phyloP scores from a whole-genome alignment of 2,113 vertebrate species.

The Seriola rivoliana region DNA sequence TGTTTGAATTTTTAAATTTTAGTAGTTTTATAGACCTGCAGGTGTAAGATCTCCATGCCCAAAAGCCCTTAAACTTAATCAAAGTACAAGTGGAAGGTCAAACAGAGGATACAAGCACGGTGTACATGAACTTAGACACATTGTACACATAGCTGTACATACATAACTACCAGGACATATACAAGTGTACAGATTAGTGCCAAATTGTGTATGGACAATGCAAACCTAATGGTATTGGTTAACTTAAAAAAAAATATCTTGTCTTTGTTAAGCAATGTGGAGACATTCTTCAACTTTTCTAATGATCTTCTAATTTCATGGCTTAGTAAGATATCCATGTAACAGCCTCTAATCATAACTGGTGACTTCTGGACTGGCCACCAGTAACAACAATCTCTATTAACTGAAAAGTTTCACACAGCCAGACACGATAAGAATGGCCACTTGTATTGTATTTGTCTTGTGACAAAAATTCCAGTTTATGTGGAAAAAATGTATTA shows the following conservation, averaged over 20 bases:
- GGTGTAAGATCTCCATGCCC: not conserved
- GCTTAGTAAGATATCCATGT: not conserved
- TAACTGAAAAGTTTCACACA: not conserved
- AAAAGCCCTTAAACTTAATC: not conserved
- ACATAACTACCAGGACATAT: not conserved
- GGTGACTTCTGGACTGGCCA: not conserved
- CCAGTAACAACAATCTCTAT: not conserved
- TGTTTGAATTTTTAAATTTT: not conserved
- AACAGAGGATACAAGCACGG: not conserved
- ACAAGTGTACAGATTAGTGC: not conserved
- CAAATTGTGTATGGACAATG: not conserved
- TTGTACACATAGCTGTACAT: not conserved
- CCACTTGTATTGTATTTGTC: not conserved
- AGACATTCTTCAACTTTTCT: not conserved
- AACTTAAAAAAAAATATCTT: not conserved
- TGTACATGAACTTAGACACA: not conserved
- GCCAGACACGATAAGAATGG: not conserved
- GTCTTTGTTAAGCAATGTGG: not conserved
- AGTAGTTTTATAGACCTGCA: not conserved
- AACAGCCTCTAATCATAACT: not conserved
- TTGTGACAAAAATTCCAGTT: not conserved
- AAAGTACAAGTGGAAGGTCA: constrained; percentile 7
- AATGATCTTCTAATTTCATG: not conserved
- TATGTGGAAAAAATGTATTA: not conserved
- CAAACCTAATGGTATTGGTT: not conserved